A percentile compares a stretch with the other conserved stretches of the same genome.
Conservation (phyloP, 1,140 invertebrate species). For the Orussus abietinus region DNA sequence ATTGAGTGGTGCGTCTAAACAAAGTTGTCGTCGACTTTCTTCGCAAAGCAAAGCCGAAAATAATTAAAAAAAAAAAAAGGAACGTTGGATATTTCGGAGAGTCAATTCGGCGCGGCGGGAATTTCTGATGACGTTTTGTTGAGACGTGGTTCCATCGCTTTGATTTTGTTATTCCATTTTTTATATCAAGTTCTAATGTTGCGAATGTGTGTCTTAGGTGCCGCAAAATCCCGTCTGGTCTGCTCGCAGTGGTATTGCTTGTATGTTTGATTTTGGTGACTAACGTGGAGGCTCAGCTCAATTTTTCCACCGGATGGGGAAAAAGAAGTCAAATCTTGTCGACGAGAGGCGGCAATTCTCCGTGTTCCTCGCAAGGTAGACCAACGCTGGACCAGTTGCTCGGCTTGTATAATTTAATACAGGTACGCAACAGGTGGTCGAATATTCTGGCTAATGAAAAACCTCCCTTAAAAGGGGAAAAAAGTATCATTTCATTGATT, state of each 20-base stretch:
- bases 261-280: conserved; percentile 22
- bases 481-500: neutral
- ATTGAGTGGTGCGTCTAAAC: no score
- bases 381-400: conserved; percentile 26
- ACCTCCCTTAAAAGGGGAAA: neutral
- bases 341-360: conserved; percentile 13
- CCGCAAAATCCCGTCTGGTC: conserved; percentile 14
- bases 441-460: neutral
- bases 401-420: conserved; percentile 29
- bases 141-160: no score
- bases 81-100: no score
- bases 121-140: no score
- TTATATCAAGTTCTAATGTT: no score
- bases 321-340: conserved; percentile 32
- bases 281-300: conserved; percentile 35
- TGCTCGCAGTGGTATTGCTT: conserved; percentile 21
- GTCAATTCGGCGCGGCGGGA: no score
- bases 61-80: no score
- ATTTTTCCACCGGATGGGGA: conserved; percentile 47
- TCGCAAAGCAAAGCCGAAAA: no score
- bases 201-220: conserved; percentile 18
- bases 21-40: no score
- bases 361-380: conserved; percentile 10
- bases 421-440: conserved; percentile 21
- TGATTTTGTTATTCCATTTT: no score